These are phyloP conservation scores for Capitulum mitella DNA, from an alignment of 2,888 invertebrate species.

Conservation along the genomic window DNA sequence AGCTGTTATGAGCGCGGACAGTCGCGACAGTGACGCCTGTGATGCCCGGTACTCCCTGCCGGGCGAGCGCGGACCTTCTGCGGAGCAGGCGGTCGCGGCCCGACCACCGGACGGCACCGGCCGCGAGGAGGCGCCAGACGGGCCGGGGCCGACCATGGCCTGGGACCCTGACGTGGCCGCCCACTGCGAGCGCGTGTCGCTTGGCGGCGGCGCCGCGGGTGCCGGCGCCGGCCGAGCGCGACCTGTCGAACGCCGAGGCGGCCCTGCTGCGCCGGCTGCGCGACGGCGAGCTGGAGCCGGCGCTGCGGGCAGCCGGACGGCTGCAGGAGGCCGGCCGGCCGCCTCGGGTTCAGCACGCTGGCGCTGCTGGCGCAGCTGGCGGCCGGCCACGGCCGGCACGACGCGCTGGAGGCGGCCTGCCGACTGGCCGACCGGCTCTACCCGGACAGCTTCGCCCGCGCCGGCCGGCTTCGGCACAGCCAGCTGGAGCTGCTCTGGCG, in stretches of 20 bases:
- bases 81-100: no score
- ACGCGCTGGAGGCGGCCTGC: background rate
- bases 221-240: background rate
- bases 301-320: background rate
- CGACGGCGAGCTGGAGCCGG: background rate
- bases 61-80: no score
- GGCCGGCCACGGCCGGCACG: background rate
- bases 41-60: no score
- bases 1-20: no score
- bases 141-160: background rate
- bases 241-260: background rate
- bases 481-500: constrained; percentile 16
- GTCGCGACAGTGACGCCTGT: no score
- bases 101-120: background rate
- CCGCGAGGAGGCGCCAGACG: background rate
- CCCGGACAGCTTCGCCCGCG: background rate
- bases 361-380: background rate
- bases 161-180: constrained; percentile 7
- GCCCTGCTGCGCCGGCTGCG: background rate
- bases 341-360: background rate
- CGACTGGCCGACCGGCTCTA: background rate
- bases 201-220: background rate
- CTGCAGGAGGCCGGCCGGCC: background rate
- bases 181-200: background rate
- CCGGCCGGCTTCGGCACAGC: background rate